Evolutionary conservation across 2,888 invertebrate species (phyloP).

Genomic region (Drosophila recens): DNA sequence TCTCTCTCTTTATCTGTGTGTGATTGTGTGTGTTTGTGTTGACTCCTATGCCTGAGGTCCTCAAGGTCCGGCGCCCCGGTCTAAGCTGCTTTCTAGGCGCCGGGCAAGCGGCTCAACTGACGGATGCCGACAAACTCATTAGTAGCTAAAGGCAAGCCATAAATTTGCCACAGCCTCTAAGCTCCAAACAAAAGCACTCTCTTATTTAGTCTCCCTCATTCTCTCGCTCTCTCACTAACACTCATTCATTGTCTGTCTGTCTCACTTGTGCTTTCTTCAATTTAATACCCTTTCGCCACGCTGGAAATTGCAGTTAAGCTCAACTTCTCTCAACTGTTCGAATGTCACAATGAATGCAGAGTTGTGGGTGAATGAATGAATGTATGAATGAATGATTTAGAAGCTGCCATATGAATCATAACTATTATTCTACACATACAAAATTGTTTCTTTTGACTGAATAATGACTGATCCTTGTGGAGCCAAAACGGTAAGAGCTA

Average conservation of each 20-base stretch:
- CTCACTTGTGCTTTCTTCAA: conserved; percentile 2
- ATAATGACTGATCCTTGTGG: too few relatives aligned
- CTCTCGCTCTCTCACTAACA: not conserved
- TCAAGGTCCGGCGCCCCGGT: conserved; percentile 46
- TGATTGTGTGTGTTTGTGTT: not conserved
- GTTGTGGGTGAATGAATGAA: not conserved
- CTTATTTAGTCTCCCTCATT: not conserved
- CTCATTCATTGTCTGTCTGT: not conserved
- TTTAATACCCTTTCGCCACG: conserved; percentile 37
- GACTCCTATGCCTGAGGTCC: conserved; percentile 13
- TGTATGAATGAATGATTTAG: not conserved
- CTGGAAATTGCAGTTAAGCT: conserved; percentile 61
- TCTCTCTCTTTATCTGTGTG: not conserved
- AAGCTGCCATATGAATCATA: not conserved
- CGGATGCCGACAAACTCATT: conserved; percentile 79
- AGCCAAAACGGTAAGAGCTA: too few relatives aligned
- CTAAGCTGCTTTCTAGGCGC: conserved; percentile 59
- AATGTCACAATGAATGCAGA: not conserved
- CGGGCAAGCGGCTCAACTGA: conserved; percentile 40
- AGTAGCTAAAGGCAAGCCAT: conserved; percentile 74
- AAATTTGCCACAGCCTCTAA: conserved; percentile 61
- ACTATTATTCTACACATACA: too few relatives aligned
- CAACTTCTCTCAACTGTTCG: conserved; percentile 63
- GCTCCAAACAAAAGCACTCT: conserved; percentile 23
- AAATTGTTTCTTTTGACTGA: too few relatives aligned